Evolutionary conservation across 2,888 invertebrate genomes (phyloP).

Genomic region (Eupelmus urozonus): DNA sequence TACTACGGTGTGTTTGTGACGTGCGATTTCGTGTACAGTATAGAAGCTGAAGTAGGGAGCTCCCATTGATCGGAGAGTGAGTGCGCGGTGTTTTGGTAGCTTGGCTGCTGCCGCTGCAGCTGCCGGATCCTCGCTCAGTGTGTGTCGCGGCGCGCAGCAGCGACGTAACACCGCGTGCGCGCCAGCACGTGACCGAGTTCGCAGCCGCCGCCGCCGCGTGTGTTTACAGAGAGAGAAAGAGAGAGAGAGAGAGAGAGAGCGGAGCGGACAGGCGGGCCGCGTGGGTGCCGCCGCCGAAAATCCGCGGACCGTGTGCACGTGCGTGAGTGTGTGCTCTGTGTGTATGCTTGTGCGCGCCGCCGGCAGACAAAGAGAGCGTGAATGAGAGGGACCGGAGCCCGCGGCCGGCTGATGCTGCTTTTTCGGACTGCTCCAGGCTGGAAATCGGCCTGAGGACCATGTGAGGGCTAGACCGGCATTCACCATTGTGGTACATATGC

Average conservation of each 20-base stretch:
- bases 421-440: not conserved
- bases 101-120: not conserved
- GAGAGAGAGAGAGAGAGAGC: not conserved
- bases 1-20: too few relatives aligned
- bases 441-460: not conserved
- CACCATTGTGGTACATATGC: not conserved
- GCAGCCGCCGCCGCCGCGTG: not conserved
- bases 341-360: not conserved
- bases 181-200: not conserved
- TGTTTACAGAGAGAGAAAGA: not conserved
- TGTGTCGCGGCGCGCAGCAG: not conserved
- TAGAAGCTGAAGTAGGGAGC: too few relatives aligned
- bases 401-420: too few relatives aligned
- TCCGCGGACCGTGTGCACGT: not conserved
- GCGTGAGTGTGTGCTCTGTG: not conserved
- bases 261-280: constrained; percentile 1
- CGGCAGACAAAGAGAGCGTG: too few relatives aligned
- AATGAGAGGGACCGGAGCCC: not conserved
- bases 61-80: too few relatives aligned
- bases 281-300: constrained; percentile 38
- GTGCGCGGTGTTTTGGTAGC: too few relatives aligned
- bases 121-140: too few relatives aligned
- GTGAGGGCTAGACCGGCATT: not conserved
- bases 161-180: constrained; percentile 35
- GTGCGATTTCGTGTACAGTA: too few relatives aligned